Evolutionary conservation across 2,797 vertebrate genomes (phyloP), one percentile per base, ranked within the genome.

Genomic region (Pipistrellus pipistrellus): DNA sequence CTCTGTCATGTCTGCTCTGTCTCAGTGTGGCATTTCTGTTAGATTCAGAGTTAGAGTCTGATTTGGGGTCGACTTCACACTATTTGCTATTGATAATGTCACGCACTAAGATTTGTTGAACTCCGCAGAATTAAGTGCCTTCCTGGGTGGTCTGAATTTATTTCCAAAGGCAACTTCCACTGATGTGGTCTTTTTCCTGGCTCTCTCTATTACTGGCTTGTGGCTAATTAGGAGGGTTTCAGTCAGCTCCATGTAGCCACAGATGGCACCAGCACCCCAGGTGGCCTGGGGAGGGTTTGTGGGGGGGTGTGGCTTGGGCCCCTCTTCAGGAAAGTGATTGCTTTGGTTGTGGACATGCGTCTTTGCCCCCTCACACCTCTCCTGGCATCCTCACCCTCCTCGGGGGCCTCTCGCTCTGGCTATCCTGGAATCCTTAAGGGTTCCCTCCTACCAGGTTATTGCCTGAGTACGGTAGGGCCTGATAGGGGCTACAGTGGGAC

Each of bases 71-170:
- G 66, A 27, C n/a, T 17, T 96, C 78, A 96, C 69, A 88, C 80
- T 93, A 71, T 87, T 84, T 84, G 91, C 73, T 88, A 90, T 77
- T 83, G 95, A 96, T 92, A 88, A 95, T 92, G 72, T 32, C 72
- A 84, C 41, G 5, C 27, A 32, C 57, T 66, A 55, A 76, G 81
- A 85, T 80, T 90, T 80, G 88, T 53, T 77, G 62, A 93, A 85
- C 69, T 82, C 46, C 51, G 62, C n/a, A 44, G 93, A 93, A 96
- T 92, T 73, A 86, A 97, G 75, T 93, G 75, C 80, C 91, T 93
- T 82, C 78, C 95, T 88, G 96, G 95, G 96, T 96, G 97, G 95
- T 94, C 96, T 93, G 73, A 77, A 78, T 96, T 95, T 71, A 69
- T 95, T 73, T 96, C 83, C 75, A 62, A 95, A 85, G 82, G 93